Base-by-base conservation (phyloP, 2,888 invertebrate genomes). In the Drosophila testacea region DNA sequence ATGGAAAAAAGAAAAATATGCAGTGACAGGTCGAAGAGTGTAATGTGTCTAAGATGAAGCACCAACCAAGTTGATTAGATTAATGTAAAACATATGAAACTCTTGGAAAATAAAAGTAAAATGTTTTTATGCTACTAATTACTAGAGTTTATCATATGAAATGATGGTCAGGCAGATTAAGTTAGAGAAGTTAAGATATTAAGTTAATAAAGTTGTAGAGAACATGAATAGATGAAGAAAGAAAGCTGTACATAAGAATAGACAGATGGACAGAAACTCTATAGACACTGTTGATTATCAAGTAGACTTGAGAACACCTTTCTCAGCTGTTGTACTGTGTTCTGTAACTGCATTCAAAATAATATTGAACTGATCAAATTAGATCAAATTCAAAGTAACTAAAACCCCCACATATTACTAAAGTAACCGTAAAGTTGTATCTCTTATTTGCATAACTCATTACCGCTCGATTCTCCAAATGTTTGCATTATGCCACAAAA, bases 361-460 rank as follows among this genome's bases (percentile, higher is more conserved):
- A 2, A 1, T 22, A 22, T 22, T 16, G 10, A 22, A 5, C 27
- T 13, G 32, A 34, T 34, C 27, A n/a, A 54, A 54, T 42, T 32
- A 7, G 41, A 38, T 10, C 10, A 16, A 52, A 52, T 34, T 34
- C 6, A 10, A 46, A 47, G 16, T 30, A 54, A 7, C 13, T 22
- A 52, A n/a, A 47, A n/a, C 32, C 60, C 10, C 7, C 34, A 47
- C 55, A 13, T 30, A 1, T 16, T 52, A 32, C 22, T 46, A 22
- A 34, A 42, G 22, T 66, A n/a, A 28, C 32, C 41, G 41, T 65
- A 11, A 27, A 16, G 39, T 13, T 9, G 42, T 55, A 22, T 32
- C 6, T 7, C 22, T 54, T 47, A 62, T 75, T 77, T 75, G 56
- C 69, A 60, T 57, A 69, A 73, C 60, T 46, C 42, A 55, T 64